Evolutionary conservation across 2,888 invertebrate genomes (phyloP), one percentile per base, ranked within the genome.

Genomic region (Polymixis lichenea): DNA sequence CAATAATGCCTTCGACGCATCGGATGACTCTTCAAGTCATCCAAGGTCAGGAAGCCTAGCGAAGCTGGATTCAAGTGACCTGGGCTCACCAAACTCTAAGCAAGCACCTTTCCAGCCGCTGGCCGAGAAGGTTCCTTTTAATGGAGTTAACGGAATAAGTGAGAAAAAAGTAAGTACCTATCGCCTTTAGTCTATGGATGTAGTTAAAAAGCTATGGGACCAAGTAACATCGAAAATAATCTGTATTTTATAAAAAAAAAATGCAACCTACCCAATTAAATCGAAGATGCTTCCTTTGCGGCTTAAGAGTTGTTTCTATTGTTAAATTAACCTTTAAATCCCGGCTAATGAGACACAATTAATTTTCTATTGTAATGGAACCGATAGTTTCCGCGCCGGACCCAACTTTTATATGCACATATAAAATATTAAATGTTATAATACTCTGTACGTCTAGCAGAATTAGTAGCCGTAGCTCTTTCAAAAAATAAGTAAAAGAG

Each of bases 1-100:
- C 53, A 83, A 87, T 61, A 73, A 82, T 62, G 90, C 74, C 51
- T 89, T 89, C 60, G 89, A 89, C 43, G 67, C 80, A 64, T 86
- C 87, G 70, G 88, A 88, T 67, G 49, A 65, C n/a, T 56, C 81
- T 8, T 65, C 79, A 25, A 82, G 49, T 53, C 43, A n/a, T 43
- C 64, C 64, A 64, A 43, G 11, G 43, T 19, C 61, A 25, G 72
- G 22, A 25, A 53, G 53, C 17, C 72, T 51, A 7, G 76, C 56
- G 25, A 64, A 64, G 51, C 25, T 64, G 32, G 55, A 72, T 49
- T 49, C 55, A 55, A 75, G 25, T 46, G 62, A 61, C 19, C 9
- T 38, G 62, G n/a, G n/a, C 46, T 75, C 70, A 55, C 17, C 56
- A 25, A 28, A 25, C 15, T 46, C n/a, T 15, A 75, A 62, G 51